A percentile compares a stretch with the other conserved stretches of the same genome.
phyloP scores from a whole-genome alignment of 2,113 vertebrate genomes.

The Corythaixoides concolor region DNA sequence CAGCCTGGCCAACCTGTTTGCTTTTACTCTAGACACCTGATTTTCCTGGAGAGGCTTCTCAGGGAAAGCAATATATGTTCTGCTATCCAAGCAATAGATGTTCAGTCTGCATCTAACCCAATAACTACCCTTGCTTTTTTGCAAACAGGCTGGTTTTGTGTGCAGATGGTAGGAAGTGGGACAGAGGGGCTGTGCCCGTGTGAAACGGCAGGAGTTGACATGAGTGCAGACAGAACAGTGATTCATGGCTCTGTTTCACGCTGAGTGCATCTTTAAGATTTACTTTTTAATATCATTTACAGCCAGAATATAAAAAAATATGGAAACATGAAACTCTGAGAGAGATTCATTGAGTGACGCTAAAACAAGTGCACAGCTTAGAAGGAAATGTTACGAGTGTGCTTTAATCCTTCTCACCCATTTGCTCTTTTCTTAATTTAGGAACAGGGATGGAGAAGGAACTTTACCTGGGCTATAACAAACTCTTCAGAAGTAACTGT shows the following conservation, averaged over 20 bases:
- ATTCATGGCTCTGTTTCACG: neutral
- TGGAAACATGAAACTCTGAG: neutral
- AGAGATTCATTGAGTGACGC: neutral
- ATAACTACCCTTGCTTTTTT: neutral
- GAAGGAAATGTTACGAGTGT: neutral
- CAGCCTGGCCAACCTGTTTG: neutral
- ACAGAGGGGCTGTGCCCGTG: neutral
- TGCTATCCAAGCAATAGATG: neutral
- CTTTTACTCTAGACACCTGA: neutral
- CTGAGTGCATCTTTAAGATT: neutral
- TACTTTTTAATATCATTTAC: neutral
- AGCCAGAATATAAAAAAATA: neutral
- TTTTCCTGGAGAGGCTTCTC: neutral
- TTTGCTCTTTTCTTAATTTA: neutral
- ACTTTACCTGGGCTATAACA: neutral
- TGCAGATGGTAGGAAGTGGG: neutral
- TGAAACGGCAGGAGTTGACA: neutral
- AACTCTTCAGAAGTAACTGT: neutral
- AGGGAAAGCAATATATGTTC: neutral
- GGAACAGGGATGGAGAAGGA: neutral
- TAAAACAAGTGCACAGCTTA: neutral
- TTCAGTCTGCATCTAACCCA: neutral
- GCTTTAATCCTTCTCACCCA: neutral
- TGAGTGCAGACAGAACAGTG: neutral
- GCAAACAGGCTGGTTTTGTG: neutral